phyloP scores from a whole-genome alignment of 2,113 vertebrate genomes.

The Cyanoliseus patagonus region DNA sequence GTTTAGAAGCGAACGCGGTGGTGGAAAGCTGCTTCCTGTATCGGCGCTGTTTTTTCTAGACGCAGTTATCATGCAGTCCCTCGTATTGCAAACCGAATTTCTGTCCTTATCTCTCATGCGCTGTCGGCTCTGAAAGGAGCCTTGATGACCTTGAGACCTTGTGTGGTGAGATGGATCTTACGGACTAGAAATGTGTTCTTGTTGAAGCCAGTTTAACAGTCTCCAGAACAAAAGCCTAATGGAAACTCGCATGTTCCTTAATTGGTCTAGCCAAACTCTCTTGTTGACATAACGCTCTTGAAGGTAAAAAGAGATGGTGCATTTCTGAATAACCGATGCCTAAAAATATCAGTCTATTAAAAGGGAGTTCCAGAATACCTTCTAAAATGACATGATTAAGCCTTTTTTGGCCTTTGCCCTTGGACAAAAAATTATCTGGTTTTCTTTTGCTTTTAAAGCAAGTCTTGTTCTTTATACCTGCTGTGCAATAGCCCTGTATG shows the following conservation, averaged over 20 bases:
- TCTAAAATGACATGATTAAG: background rate
- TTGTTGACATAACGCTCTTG: background rate
- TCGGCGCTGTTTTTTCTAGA: background rate
- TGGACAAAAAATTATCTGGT: accelerated
- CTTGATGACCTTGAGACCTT: slow-evolving; percentile 39
- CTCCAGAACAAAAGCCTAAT: background rate
- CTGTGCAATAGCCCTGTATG: too few relatives aligned
- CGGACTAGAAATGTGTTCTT: background rate
- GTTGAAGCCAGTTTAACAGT: background rate
- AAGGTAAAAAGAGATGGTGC: background rate
- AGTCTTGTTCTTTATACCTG: background rate
- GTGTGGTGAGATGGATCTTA: background rate
- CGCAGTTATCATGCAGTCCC: background rate
- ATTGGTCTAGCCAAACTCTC: background rate
- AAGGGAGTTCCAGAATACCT: background rate
- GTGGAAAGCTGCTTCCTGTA: slow-evolving; percentile 47
- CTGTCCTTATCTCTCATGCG: background rate
- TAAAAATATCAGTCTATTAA: background rate
- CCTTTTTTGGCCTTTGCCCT: background rate
- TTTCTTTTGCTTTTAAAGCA: background rate
- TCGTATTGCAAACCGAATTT: background rate
- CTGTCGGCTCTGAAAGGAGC: background rate
- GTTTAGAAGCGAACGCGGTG: slow-evolving; percentile 25
- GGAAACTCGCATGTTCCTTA: background rate
- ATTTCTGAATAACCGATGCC: background rate